Conservation (phyloP, 2,113 vertebrate genomes). For the Hydropotes inermis region DNA sequence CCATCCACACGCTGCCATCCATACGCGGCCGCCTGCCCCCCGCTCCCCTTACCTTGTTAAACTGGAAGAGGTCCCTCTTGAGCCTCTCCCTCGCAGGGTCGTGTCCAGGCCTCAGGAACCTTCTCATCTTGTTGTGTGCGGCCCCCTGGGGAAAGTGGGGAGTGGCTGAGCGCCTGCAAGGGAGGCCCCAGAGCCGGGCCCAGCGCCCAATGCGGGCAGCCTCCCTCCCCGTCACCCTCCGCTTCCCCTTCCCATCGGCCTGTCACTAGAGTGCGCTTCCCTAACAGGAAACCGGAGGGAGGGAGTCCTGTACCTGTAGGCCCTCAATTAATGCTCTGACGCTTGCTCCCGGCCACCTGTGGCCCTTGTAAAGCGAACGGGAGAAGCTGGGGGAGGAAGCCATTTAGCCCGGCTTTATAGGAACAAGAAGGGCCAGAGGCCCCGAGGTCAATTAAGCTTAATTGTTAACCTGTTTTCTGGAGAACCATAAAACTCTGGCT, state of each 20-base stretch:
- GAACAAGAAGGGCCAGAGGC: slow-evolving; percentile 34
- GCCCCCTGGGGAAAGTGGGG: background rate
- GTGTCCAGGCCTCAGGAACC: slow-evolving; percentile 93
- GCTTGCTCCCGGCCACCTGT: background rate
- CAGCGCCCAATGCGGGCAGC: background rate
- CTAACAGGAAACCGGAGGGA: background rate
- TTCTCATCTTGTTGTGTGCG: slow-evolving; percentile 87
- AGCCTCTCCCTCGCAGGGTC: slow-evolving; percentile 93
- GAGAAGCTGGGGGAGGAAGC: slow-evolving; percentile 34
- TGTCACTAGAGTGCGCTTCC: background rate
- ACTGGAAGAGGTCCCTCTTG: slow-evolving; percentile 95
- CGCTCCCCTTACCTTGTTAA: slow-evolving; percentile 88
- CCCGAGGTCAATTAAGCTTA: slow-evolving; percentile 75
- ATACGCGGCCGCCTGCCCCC: fast-evolving
- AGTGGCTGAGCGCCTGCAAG: fast-evolving
- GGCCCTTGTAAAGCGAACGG: background rate
- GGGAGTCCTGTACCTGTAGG: background rate
- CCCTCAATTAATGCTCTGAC: background rate
- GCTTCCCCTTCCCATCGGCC: background rate
- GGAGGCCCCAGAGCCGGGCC: background rate
- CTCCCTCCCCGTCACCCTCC: background rate
- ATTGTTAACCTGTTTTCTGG: slow-evolving; percentile 81
- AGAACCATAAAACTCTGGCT: slow-evolving; percentile 63
- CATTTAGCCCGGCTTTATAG: slow-evolving; percentile 63
- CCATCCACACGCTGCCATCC: fast-evolving